Evolutionary conservation across 2,113 vertebrate species (phyloP), one percentile per base, ranked within the genome.

Genomic region (Alethe castanea): DNA sequence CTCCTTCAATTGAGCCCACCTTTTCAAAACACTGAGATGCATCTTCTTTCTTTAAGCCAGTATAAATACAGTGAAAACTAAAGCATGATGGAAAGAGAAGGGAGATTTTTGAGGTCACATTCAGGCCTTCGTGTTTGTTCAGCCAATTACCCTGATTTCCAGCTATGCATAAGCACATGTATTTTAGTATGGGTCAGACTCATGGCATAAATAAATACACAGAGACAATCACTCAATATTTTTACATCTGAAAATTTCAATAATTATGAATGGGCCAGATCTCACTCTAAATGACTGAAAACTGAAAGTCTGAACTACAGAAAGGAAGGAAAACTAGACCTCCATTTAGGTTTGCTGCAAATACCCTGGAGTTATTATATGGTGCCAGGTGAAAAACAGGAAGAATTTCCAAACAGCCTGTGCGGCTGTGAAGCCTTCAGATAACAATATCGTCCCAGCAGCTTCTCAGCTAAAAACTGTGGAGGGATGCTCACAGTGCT

Each of bases 51-150:
- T 86, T 69, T 29, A 72, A 72, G 52, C 3, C 23, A 67, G 9
- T 19, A 64, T 3, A 26, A 82, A 33, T 31, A 45, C 7, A 71
- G 13, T 33, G 14, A 59, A 20, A 91, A 7, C 2, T 11, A 6
- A 60, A 73, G 10, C 14, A 71, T 0, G 1, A 47, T 0, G 0
- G 8, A 67, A 82, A 82, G 26, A 28, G 40, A 71, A 59, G 5
- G 14, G 0, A 8, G 19, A 31, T 33, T 62, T 33, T 60, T 72
- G 29, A 52, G 29, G 22, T 69, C 26, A 18, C 4, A 5, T 80
- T 67, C 76, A 83, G 26, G 42, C 4, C 40, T 69, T 59, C 33
- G 13, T 2, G 1, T 64, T 65, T 69, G 60, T 48, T 91, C 25
- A 67, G 45, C 15, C 28, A 65, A 33, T 44, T 57, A 70, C 19